phyloP scores from a whole-genome alignment of 2,113 vertebrate genomes.

The Oncorhynchus gorbuscha region DNA sequence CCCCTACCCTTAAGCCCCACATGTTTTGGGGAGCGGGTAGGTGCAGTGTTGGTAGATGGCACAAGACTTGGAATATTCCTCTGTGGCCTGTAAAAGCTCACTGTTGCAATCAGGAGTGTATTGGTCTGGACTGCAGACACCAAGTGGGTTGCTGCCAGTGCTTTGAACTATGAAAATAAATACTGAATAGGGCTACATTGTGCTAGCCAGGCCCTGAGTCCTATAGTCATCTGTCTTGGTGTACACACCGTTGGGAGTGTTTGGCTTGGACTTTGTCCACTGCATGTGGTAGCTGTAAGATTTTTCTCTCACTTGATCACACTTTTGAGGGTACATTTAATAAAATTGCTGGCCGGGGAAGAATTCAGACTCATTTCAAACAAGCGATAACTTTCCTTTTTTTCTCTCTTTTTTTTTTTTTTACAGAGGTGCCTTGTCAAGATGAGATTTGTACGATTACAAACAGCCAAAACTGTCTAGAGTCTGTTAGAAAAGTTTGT shows the following conservation, averaged over 20 bases:
- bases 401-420: conserved; percentile 24
- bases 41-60: conserved; percentile 77
- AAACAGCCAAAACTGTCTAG: conserved; percentile 28
- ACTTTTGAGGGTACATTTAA: conserved; percentile 61
- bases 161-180: conserved; percentile 96
- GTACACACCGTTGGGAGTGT: conserved; percentile 83
- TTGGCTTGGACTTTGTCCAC: conserved; percentile 88
- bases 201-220: conserved; percentile 76
- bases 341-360: conserved; percentile 52
- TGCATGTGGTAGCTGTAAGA: conserved; percentile 85
- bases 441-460: conserved; percentile 40
- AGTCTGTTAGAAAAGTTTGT: conserved; percentile 55
- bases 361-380: conserved; percentile 57
- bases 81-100: conserved; percentile 72
- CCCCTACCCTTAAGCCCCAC: conserved; percentile 33
- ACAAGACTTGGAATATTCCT: conserved; percentile 55
- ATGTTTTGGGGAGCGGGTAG: conserved; percentile 44
- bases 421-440: conserved; percentile 30
- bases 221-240: conserved; percentile 81
- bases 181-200: conserved; percentile 82
- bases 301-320: conserved; percentile 57
- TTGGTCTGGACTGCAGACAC: conserved; percentile 79
- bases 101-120: conserved; percentile 74
- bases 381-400: conserved; percentile 55
- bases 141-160: conserved; percentile 77